Conservation (phyloP, 2,888 invertebrate species). For the Diadromus collaris region DNA sequence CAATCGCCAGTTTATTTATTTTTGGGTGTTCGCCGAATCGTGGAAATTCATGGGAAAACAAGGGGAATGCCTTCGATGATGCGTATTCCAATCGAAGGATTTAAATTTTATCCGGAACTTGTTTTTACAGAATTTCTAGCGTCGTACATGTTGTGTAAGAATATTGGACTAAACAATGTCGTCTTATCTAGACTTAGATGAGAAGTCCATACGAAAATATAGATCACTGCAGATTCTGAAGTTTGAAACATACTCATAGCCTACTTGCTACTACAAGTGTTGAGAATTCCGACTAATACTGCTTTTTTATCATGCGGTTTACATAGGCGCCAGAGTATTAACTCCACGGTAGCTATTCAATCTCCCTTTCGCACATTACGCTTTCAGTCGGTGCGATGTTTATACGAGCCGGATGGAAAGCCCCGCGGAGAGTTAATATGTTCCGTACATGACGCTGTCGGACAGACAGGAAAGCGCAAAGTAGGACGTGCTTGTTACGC, state of each 20-base stretch:
- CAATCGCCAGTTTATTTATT: not conserved
- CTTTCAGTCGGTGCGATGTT: constrained; percentile 47
- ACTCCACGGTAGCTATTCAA: constrained; percentile 42
- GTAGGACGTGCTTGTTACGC: constrained; percentile 59
- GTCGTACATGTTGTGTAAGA: not conserved
- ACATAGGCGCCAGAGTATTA: constrained; percentile 11
- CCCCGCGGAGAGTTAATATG: constrained; percentile 30
- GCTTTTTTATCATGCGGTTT: constrained; percentile 15
- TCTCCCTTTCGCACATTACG: constrained; percentile 55
- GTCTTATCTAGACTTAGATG: not conserved
- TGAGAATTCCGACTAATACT: constrained; percentile 9
- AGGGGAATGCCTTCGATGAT: not conserved
- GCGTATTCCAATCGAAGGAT: not conserved
- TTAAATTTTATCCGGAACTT: not conserved
- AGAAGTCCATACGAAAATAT: not conserved
- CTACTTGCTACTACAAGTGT: constrained; percentile 1
- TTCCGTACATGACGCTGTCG: constrained; percentile 6
- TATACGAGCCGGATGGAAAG: constrained; percentile 32
- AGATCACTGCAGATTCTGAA: not conserved
- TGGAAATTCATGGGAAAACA: not conserved
- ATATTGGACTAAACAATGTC: not conserved
- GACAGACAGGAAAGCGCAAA: constrained; percentile 39
- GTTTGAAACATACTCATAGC: constrained; percentile 24
- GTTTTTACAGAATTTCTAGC: not conserved
- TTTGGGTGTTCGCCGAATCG: not conserved